phyloP scores from a whole-genome alignment of 2,888 invertebrate genomes.

The Yponomeuta cagnagella region DNA sequence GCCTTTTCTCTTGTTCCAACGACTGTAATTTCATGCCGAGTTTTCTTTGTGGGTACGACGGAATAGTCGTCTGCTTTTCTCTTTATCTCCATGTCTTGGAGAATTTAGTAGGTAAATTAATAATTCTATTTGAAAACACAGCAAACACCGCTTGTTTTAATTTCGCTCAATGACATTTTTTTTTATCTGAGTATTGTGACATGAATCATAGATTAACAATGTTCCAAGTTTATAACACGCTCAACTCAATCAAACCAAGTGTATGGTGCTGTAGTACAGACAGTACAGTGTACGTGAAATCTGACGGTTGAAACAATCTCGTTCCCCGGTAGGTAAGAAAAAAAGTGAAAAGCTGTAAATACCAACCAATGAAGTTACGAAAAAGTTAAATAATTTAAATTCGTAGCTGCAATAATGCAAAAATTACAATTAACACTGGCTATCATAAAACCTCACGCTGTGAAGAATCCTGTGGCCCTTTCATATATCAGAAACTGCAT shows the following conservation, averaged over 20 bases:
- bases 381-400: not conserved
- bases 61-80: conserved; percentile 79
- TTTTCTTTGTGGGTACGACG: conserved; percentile 79
- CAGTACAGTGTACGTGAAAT: no score
- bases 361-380: not conserved
- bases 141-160: not conserved
- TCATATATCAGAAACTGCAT: conserved; percentile 82
- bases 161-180: not conserved
- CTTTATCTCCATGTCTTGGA: conserved; percentile 75
- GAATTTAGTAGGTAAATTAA: conserved; percentile 25
- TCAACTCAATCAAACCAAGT: no score
- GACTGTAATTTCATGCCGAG: conserved; percentile 81
- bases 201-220: no score
- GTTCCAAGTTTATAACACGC: no score
- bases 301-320: no score
- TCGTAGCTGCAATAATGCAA: conserved; percentile 35
- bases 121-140: not conserved
- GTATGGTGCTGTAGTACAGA: no score
- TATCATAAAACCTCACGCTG: conserved; percentile 90
- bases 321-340: no score
- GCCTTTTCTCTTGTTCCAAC: conserved; percentile 84
- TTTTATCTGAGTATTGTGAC: no score
- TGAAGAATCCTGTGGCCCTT: conserved; percentile 84
- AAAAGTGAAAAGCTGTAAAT: not conserved
- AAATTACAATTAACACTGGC: conserved; percentile 86